Conservation (phyloP, 2,113 vertebrate species). For the Gobiocypris rarus region DNA sequence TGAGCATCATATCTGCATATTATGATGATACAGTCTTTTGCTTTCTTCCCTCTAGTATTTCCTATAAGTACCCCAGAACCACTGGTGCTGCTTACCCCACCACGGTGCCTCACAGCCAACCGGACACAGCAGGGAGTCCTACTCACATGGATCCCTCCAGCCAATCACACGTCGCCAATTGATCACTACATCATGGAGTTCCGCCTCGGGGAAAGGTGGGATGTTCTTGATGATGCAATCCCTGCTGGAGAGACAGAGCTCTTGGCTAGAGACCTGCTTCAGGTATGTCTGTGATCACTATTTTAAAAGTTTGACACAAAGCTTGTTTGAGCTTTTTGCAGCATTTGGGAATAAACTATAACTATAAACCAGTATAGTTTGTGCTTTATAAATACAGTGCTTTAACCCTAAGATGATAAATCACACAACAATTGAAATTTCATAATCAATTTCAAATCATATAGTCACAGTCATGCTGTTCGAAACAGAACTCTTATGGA, state of each 20-base stretch:
- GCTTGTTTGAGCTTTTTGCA: neutral
- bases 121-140: slow-evolving; percentile 98
- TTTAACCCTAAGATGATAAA: neutral
- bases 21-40: neutral
- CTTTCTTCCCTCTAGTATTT: slow-evolving; percentile 82
- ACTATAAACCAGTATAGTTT: too few species aligned
- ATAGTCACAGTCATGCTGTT: neutral
- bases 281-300: slow-evolving; percentile 73
- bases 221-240: slow-evolving; percentile 89
- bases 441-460: too few species aligned
- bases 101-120: slow-evolving; percentile 99
- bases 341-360: neutral
- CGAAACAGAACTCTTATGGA: too few species aligned
- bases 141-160: slow-evolving; percentile 94
- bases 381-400: too few species aligned
- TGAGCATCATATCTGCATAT: neutral
- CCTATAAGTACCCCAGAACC: slow-evolving; percentile 98
- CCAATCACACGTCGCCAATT: slow-evolving; percentile 96
- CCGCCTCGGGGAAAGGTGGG: slow-evolving; percentile 92
- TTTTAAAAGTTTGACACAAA: neutral
- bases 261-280: slow-evolving; percentile 92
- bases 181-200: slow-evolving; percentile 98
- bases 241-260: slow-evolving; percentile 87
- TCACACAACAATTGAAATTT: neutral
- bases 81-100: slow-evolving; percentile 99